These are phyloP conservation scores for Psittacula echo DNA, from an alignment of 2,797 vertebrate species.

Conservation along the genomic window DNA sequence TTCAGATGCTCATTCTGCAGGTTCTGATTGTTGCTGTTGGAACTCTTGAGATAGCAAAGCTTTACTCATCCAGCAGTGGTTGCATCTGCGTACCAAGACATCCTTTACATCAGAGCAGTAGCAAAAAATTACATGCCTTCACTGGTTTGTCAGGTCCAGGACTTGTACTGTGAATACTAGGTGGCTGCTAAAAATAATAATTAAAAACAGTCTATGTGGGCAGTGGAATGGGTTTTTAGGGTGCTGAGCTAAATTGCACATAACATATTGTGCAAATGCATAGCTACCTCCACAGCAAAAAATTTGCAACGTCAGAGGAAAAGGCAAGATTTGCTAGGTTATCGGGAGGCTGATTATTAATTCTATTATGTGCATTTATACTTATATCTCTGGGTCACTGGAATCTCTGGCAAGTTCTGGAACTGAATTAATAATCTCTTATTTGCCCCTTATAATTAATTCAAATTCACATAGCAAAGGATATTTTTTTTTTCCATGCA, in stretches of 20 bases:
- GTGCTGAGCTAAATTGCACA: neutral
- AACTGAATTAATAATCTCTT: conserved; percentile 4
- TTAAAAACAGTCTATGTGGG: neutral
- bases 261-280: neutral
- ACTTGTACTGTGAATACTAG: neutral
- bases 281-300: neutral
- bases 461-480: neutral
- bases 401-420: neutral
- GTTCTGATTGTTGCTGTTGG: neutral
- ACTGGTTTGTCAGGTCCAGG: neutral
- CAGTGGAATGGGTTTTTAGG: neutral
- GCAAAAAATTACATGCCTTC: neutral
- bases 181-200: neutral
- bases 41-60: neutral
- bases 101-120: neutral
- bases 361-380: neutral
- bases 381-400: neutral
- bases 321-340: neutral
- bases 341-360: neutral
- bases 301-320: neutral
- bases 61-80: neutral
- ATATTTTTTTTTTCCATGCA: neutral
- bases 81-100: neutral
- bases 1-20: neutral
- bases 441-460: conserved; percentile 7